Evolutionary conservation across 2,797 vertebrate genomes (phyloP).

Genomic region (Myripristis jacobus): DNA sequence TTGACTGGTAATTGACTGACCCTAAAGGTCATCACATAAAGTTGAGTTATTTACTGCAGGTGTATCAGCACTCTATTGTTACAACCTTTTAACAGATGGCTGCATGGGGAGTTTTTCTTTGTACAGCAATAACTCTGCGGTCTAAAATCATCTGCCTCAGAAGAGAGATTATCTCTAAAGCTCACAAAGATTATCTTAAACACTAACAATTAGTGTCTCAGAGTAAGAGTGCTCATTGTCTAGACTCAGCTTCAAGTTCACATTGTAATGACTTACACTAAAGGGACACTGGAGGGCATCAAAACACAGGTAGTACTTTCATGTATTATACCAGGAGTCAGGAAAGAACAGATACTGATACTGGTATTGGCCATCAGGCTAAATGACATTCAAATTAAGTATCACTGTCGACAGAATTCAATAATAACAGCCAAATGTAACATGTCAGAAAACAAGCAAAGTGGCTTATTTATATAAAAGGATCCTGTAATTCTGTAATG

Average conservation of each 20-base stretch:
- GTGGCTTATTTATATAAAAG: background rate
- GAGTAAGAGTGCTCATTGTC: background rate
- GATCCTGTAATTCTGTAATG: background rate
- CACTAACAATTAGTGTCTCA: background rate
- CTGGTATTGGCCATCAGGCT: background rate
- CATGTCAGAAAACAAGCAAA: background rate
- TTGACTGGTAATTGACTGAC: too few relatives aligned
- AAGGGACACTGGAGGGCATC: background rate
- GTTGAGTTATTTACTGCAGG: too few relatives aligned
- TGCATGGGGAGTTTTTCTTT: conserved; percentile 4
- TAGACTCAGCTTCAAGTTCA: background rate
- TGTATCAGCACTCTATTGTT: background rate
- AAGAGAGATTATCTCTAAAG: background rate
- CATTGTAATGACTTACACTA: background rate
- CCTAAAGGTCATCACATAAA: too few relatives aligned
- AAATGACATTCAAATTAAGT: background rate
- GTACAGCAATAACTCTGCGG: conserved; percentile 5
- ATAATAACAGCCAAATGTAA: background rate
- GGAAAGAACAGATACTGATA: background rate
- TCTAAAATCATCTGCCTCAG: background rate
- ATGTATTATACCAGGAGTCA: background rate
- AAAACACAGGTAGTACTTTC: background rate
- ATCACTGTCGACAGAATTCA: background rate
- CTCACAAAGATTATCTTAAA: background rate
- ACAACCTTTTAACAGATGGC: background rate